Conservation (phyloP, 2,888 invertebrate genomes). For the Polia nebulosa region DNA sequence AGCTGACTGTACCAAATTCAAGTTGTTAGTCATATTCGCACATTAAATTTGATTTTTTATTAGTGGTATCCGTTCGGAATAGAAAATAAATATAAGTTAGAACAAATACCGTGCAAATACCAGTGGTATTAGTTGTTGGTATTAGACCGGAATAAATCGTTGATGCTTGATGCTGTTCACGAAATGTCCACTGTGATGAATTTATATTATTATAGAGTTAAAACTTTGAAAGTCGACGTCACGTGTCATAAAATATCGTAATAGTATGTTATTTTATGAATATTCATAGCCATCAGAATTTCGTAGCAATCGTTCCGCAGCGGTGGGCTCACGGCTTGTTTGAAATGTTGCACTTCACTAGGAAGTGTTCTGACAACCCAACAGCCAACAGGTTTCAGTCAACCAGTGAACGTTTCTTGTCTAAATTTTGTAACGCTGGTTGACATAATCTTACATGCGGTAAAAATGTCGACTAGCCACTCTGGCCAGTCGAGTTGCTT, state of each 20-base stretch:
- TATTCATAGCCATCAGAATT: constrained; percentile 60
- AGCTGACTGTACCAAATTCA: too few relatives aligned
- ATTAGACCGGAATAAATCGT: too few relatives aligned
- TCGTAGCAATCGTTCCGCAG: constrained; percentile 45
- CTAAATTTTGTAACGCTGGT: constrained; percentile 70
- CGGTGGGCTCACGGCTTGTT: constrained; percentile 68
- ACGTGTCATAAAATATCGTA: constrained; percentile 52
- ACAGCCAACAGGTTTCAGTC: constrained; percentile 69
- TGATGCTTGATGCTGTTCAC: constrained; percentile 20
- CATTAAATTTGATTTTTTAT: too few relatives aligned
- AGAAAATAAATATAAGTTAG: too few relatives aligned
- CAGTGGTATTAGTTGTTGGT: too few relatives aligned
- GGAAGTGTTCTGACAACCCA: constrained; percentile 66
- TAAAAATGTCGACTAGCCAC: constrained; percentile 59
- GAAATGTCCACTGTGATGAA: constrained; percentile 21
- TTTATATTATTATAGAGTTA: constrained; percentile 20
- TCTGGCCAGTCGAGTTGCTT: constrained; percentile 53
- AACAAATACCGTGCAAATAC: too few relatives aligned
- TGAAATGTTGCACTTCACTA: constrained; percentile 71
- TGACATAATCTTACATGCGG: constrained; percentile 70
- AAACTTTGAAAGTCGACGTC: constrained; percentile 57
- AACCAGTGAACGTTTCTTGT: constrained; percentile 62
- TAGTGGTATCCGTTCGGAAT: too few relatives aligned
- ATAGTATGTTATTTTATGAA: constrained; percentile 54
- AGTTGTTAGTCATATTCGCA: too few relatives aligned